Conservation (phyloP, 2,113 vertebrate genomes). For the Pan troglodytes region NHGRI_mPanTro3-v2.1_pri NC_072409.2:43263501-43264000, state of each 20-base stretch:
- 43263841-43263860: neutral
- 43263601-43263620: constrained; percentile 4
- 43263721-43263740: neutral
- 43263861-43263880: constrained; percentile 21
- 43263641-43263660: neutral
- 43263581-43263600: constrained; percentile 45
- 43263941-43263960: constrained; percentile 20
- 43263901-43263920: constrained; percentile 31
- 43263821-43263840: constrained; percentile 26
- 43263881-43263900: neutral
- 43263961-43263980: constrained; percentile 35
- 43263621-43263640: neutral
- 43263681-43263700: neutral
- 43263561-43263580: neutral
- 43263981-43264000: neutral
- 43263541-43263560: constrained; percentile 34
- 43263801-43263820: constrained; percentile 31
- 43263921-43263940: neutral
- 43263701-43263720: neutral
- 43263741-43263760: neutral
- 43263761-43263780: neutral
- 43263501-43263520: neutral
- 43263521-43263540: constrained; percentile 25
- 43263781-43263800: constrained; percentile 27
- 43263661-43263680: constrained; percentile 35